Percentiles rank a stretch among this genome's conserved stretches.
Conservation (phyloP, 2,113 vertebrate genomes). For the Myotis brandtii region DNA sequence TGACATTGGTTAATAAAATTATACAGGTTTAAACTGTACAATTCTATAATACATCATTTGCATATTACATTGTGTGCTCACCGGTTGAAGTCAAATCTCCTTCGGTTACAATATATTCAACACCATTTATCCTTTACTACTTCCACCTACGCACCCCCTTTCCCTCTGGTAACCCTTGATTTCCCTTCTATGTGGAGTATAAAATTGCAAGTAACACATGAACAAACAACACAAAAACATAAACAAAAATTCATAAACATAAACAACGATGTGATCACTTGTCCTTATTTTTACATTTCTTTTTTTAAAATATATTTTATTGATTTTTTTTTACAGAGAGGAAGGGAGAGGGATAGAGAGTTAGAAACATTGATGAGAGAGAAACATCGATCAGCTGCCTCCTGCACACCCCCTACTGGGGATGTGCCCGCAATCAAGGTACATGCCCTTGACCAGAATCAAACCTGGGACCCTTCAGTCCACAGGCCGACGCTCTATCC, state of each 20-base stretch:
- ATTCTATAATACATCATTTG: background rate
- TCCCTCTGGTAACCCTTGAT: background rate
- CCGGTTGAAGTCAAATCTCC: background rate
- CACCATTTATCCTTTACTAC: too few species aligned
- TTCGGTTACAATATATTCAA: background rate
- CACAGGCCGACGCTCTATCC: too few species aligned
- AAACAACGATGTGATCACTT: background rate
- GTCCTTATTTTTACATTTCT: background rate
- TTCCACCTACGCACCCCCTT: background rate
- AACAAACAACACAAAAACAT: background rate
- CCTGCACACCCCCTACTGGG: too few species aligned
- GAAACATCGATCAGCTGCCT: too few species aligned
- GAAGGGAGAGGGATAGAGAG: too few species aligned
- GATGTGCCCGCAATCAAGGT: too few species aligned
- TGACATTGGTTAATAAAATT: background rate
- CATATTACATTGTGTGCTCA: background rate
- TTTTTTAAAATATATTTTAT: background rate
- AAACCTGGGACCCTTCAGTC: too few species aligned
- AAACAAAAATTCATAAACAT: background rate
- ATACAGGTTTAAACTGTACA: background rate
- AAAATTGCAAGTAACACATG: background rate
- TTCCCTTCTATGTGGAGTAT: background rate
- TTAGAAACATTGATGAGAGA: too few species aligned
- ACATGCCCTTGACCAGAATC: too few species aligned
- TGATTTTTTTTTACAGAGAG: too few species aligned